Evolutionary conservation across 2,797 vertebrate genomes (phyloP).

Genomic region (Acrossocheilus wenchowensis): DNA sequence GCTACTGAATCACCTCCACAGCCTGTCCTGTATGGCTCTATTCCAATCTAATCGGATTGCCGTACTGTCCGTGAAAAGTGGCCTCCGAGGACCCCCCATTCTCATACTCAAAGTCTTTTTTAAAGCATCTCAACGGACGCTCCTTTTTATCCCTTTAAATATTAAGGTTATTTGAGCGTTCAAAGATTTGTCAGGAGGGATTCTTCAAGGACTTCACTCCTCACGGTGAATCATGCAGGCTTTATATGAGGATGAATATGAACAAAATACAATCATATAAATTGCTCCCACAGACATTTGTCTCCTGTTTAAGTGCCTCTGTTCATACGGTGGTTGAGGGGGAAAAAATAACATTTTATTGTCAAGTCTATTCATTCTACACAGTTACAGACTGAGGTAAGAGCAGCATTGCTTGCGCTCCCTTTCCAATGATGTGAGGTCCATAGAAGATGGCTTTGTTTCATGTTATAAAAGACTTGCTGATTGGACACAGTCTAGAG

Average conservation of each 20-base stretch:
- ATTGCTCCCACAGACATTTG: slow-evolving; percentile 33
- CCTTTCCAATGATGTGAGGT: not conserved
- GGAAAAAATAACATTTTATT: slow-evolving; percentile 22
- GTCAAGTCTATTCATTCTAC: slow-evolving; percentile 14
- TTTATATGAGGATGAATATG: slow-evolving; percentile 45
- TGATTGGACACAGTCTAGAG: slow-evolving; percentile 20
- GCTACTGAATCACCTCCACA: slow-evolving; percentile 63
- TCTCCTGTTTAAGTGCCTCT: slow-evolving; percentile 38
- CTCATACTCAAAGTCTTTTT: slow-evolving; percentile 71
- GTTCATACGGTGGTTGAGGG: not conserved
- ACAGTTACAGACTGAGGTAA: slow-evolving; percentile 21
- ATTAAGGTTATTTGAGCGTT: slow-evolving; percentile 69
- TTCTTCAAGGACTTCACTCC: slow-evolving; percentile 68
- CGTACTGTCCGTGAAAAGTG: slow-evolving; percentile 69
- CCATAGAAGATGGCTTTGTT: slow-evolving; percentile 10
- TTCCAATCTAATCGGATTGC: slow-evolving; percentile 74
- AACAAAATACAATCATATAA: slow-evolving; percentile 40
- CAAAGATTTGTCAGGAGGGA: slow-evolving; percentile 67
- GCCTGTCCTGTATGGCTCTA: slow-evolving; percentile 66
- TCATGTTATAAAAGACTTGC: slow-evolving; percentile 24
- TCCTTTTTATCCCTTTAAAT: slow-evolving; percentile 70
- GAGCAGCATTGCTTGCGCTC: slow-evolving; percentile 11
- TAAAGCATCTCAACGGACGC: slow-evolving; percentile 67
- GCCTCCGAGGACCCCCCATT: slow-evolving; percentile 69
- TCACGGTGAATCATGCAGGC: slow-evolving; percentile 16